These are phyloP conservation scores for Rhopilema esculentum DNA, from an alignment of 30 jellyfish, hydroid and myxozoan species.

Conservation along the genomic window DNA sequence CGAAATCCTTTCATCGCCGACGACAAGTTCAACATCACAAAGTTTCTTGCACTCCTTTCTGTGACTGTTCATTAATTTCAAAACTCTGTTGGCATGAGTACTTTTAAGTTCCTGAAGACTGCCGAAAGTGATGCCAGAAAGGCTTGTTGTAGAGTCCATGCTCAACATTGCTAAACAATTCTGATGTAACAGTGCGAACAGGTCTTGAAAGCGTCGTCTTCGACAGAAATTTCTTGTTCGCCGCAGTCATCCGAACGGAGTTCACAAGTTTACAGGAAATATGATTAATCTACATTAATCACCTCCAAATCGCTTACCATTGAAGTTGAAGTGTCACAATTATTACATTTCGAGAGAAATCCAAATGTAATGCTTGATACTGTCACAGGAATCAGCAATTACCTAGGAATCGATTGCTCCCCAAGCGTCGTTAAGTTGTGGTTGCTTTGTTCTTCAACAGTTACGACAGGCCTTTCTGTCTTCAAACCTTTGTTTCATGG, in stretches of 20 bases:
- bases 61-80: constrained; percentile 80
- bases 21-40: constrained; percentile 89
- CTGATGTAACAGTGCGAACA: neutral
- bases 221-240: neutral
- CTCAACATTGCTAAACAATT: constrained; percentile 57
- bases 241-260: neutral
- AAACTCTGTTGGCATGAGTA: constrained; percentile 77
- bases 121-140: constrained; percentile 38
- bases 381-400: neutral
- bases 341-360: neutral
- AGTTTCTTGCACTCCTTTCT: constrained; percentile 83
- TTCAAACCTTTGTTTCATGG: neutral
- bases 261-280: neutral
- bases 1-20: constrained; percentile 61
- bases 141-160: constrained; percentile 82
- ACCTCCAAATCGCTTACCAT: neutral
- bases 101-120: constrained; percentile 38
- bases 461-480: neutral
- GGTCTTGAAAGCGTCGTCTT: neutral
- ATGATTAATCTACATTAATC: neutral
- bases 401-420: neutral
- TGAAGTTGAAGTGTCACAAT: neutral
- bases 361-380: neutral
- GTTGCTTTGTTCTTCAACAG: neutral
- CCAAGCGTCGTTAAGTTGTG: neutral